Conservation (phyloP, 2,113 vertebrate species). For the Alouatta palliata region DNA sequence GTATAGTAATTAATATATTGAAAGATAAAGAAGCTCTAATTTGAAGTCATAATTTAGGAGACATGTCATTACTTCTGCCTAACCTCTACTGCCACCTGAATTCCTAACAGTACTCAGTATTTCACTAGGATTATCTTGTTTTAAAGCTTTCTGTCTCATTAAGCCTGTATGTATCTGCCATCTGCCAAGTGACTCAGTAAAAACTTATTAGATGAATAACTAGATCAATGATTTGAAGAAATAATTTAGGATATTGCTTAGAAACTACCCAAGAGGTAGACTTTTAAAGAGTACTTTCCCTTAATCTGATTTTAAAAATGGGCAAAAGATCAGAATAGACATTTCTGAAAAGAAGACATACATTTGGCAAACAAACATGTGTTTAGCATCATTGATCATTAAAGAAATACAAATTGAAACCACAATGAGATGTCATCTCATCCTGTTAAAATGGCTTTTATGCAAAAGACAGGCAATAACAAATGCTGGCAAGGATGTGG, state of each 20-base stretch:
- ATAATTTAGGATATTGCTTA: constrained; percentile 35
- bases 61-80: background rate
- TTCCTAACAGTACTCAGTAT: background rate
- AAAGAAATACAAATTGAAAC: too few species aligned
- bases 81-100: background rate
- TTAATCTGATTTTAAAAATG: too few species aligned
- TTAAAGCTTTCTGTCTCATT: background rate
- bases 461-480: too few species aligned
- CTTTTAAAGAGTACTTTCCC: background rate
- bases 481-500: too few species aligned
- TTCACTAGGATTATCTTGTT: background rate
- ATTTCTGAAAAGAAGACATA: too few species aligned
- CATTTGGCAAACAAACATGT: too few species aligned
- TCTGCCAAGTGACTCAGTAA: background rate
- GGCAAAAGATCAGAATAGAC: too few species aligned
- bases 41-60: background rate
- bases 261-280: background rate
- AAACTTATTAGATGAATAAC: background rate
- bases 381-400: too few species aligned
- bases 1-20: background rate
- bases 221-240: background rate
- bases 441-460: too few species aligned
- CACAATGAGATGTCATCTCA: too few species aligned
- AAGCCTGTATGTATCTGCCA: background rate
- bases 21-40: background rate